Evolutionary conservation across 2,797 vertebrate species (phyloP), one percentile per base, ranked within the genome.

Genomic region (Columba guinea): DNA sequence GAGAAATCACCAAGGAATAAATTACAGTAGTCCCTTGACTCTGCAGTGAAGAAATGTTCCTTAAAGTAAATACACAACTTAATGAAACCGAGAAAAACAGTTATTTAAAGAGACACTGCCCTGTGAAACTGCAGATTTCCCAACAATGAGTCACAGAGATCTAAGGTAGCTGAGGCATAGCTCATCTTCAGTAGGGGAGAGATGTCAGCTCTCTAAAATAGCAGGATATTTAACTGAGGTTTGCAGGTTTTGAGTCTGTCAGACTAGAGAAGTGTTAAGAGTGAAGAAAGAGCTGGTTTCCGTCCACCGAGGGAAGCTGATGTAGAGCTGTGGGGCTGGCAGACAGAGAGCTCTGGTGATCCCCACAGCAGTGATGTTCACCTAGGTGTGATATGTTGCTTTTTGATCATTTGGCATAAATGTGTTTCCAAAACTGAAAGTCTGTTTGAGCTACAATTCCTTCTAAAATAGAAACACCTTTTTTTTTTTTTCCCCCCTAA

Each of bases 51-150:
- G 95, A 93, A 88, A 89, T 96, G 94, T 94, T 97, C 94, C 97
- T 96, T 92, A n/a, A 90, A 98, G 97, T 97, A 98, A 98, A 97
- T 65, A 95, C 83, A 83, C 85, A 95, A 75, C 83, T 94, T 96
- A 94, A 93, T 96, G 97, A 98, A 97, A 96, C 93, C 8, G 90
- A 97, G 96, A 96, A 98, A 55, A 96, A 88, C 90, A 97, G 95
- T 94, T 96, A 93, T 92, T 97, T 97, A 97, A 97, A 97, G 95
- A 84, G 63, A 44, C 74, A 53, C 51, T 88, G 13, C 34, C 22
- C 51, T 24, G 56, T 87, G 91, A 88, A 94, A 82, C 63, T 41
- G 49, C 24, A 35, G 19, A 58, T 86, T 56, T 87, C n/a, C 70
- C 32, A 68, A 5, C 1, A 3, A 24, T 84, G 81, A 84, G 87